Conservation (phyloP, 2,113 vertebrate genomes). For the Blennius ocellaris region DNA sequence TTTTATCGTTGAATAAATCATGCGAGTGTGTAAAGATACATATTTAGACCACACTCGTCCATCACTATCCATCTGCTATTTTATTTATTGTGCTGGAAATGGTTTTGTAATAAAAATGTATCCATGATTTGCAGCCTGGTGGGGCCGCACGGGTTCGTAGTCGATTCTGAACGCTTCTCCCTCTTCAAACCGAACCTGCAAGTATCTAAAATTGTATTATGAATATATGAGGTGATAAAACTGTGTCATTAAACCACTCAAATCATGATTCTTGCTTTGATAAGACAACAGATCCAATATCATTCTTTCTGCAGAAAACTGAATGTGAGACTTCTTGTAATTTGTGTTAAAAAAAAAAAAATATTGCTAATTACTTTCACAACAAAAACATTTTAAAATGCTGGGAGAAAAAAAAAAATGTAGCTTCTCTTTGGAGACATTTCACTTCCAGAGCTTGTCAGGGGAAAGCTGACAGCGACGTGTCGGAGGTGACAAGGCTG, state of each 20-base stretch:
- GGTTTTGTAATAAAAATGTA: background rate
- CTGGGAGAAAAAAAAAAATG: background rate
- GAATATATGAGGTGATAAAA: conserved; percentile 6
- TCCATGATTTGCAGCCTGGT: background rate
- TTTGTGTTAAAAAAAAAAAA: background rate
- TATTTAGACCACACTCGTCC: background rate
- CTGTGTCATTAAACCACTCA: conserved; percentile 50
- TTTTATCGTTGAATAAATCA: conserved; percentile 14
- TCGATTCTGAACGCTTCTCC: conserved; percentile 1
- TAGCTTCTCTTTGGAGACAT: conserved; percentile 53
- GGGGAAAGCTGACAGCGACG: conserved; percentile 61
- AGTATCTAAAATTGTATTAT: conserved; percentile 25
- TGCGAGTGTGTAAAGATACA: background rate
- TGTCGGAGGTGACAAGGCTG: conserved; percentile 72
- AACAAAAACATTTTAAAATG: conserved; percentile 45
- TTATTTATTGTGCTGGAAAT: conserved; percentile 3
- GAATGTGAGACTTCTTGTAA: conserved; percentile 22
- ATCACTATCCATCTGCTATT: background rate
- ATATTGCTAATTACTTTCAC: conserved; percentile 37
- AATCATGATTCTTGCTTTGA: conserved; percentile 36
- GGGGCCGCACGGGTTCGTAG: background rate
- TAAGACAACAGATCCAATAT: conserved; percentile 40
- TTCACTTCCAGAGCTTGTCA: conserved; percentile 60
- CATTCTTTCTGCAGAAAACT: conserved; percentile 24
- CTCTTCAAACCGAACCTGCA: conserved; percentile 21